Percentiles rank a stretch among this genome's conserved stretches.
These are phyloP conservation scores for Lepidurus arcticus DNA, from an alignment of 1,140 invertebrate species.

Conservation along the genomic window DNA sequence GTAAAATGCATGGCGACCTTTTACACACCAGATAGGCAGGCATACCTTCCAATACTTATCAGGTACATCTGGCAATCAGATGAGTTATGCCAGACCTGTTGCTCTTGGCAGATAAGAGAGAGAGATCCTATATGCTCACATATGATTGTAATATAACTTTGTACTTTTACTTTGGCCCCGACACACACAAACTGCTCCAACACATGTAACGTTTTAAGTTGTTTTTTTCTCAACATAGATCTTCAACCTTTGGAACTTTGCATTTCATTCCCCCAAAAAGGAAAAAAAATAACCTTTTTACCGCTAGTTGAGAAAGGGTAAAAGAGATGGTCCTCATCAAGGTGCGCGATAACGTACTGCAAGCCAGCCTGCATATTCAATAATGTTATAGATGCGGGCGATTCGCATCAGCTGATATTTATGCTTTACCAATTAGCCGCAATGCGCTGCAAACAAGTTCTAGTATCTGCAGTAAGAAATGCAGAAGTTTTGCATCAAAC, in stretches of 20 bases:
- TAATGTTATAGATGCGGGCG: background rate
- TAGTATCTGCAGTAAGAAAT: too few relatives aligned
- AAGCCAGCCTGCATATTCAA: background rate
- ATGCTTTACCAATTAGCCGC: too few relatives aligned
- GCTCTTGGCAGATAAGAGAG: background rate
- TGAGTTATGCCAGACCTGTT: constrained; percentile 9
- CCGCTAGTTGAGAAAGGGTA: background rate
- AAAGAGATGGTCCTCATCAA: background rate
- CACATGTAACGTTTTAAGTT: background rate
- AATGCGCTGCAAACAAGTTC: too few relatives aligned
- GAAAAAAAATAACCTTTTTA: background rate
- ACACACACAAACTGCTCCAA: background rate
- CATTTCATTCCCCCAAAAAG: background rate
- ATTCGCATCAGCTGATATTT: too few relatives aligned
- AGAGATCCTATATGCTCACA: too few relatives aligned
- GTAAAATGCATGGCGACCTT: background rate
- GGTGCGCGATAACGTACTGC: background rate
- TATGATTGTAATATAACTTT: too few relatives aligned
- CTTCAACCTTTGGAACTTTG: background rate
- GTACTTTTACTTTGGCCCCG: too few relatives aligned
- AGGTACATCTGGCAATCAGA: constrained; percentile 6
- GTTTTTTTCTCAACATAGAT: too few relatives aligned
- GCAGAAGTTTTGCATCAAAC: too few relatives aligned
- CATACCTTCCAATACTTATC: background rate
- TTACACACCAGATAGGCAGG: background rate